These are phyloP conservation scores for Bombus difficillimus DNA, from an alignment of 1,140 invertebrate species.

Conservation along the genomic window DNA sequence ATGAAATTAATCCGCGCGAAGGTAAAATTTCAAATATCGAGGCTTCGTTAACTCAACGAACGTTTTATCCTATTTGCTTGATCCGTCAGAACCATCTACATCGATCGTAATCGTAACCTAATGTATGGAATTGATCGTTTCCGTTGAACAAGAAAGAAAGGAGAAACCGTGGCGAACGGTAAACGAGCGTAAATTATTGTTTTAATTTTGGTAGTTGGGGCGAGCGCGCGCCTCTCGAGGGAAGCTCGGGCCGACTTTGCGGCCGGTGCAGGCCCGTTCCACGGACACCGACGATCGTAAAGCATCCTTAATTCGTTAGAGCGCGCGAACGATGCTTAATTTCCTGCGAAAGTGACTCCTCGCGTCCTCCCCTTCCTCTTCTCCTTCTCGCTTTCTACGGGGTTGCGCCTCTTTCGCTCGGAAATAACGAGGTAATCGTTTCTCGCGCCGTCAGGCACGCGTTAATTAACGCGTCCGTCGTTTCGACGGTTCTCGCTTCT, in stretches of 20 bases:
- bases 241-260: neutral
- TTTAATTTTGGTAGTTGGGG: constrained; percentile 74
- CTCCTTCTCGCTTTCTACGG: neutral
- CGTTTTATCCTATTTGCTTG: no score
- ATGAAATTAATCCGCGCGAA: no score
- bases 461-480: constrained; percentile 55
- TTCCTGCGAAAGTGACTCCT: constrained; percentile 46
- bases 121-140: neutral
- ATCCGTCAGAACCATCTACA: no score
- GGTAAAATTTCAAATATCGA: no score
- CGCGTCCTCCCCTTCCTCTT: constrained; percentile 22
- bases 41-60: no score
- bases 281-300: constrained; percentile 69
- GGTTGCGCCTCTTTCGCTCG: constrained; percentile 38
- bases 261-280: neutral
- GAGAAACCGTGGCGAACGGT: constrained; percentile 29
- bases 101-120: no score
- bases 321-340: constrained; percentile 55
- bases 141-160: no score
- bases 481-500: constrained; percentile 25
- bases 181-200: constrained; percentile 78
- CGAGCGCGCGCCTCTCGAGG: constrained; percentile 32
- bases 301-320: constrained; percentile 75
- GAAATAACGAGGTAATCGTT: constrained; percentile 56
- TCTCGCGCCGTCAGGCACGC: constrained; percentile 45